Evolutionary conservation across 2,888 invertebrate species (phyloP), one percentile per base, ranked within the genome.

Genomic region (Dolichopus griseipennis): DNA sequence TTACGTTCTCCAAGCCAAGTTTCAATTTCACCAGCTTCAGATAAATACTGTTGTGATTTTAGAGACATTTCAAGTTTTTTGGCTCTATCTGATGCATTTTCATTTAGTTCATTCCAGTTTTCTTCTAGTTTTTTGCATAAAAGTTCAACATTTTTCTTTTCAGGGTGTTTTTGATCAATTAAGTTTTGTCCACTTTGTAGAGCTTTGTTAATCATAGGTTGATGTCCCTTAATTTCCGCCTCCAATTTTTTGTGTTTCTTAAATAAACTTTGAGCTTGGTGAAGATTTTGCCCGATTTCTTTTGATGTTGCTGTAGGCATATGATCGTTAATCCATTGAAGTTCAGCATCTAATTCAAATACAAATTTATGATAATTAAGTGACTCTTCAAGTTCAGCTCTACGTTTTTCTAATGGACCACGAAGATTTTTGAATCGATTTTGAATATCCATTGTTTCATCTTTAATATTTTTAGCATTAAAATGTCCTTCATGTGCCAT

Each of bases 281-380:
- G 91, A 62, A 98, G 83, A 81, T 93, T 96, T 67, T 90, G 88
- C 0, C 95, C 95, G 33, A 91, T 83, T 37, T 85, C 85, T 18
- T 87, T 87, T 0, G 93, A 90, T 0, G 88, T 84, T 0, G 94
- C 95, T 0, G 90, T 86, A 0, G 93, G 91, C 72, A 90, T 80
- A 70, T 95, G 93, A 79, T 97, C 97, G 61, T 90, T 88, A 72
- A 98, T 92, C 98, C 98, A 99, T 77, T 93, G 95, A 74, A 95
- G 84, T 79, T 99, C 97, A 1, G 91, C 90, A 65, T 94, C 92
- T 65, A 97, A 86, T 77, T 97, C 96, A 75, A 97, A 95, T 2
- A 91, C 90, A 80, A 97, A 96, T 79, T 97, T 95, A 82, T 97
- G 95, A 69, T 78, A 82, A 69, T 89, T 86, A 15, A 93, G 82